phyloP scores from a whole-genome alignment of 2,888 invertebrate species.

The Dimorphilus gyrociliatus region DNA sequence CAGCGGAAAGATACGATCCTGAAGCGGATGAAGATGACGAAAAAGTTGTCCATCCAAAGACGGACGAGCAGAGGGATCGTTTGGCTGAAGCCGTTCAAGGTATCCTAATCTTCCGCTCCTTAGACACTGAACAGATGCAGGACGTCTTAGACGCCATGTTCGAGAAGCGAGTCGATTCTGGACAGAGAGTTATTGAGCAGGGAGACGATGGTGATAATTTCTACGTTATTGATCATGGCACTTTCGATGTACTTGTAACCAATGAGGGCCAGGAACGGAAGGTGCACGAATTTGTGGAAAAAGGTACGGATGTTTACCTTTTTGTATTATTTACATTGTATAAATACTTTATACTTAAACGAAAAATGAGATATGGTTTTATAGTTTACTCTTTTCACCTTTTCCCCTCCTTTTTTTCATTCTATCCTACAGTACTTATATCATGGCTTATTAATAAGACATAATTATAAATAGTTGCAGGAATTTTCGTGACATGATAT shows the following conservation, averaged over 20 bases:
- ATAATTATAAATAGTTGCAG: too few species aligned
- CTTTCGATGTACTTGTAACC: constrained; percentile 26
- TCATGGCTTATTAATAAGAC: too few species aligned
- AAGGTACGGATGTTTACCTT: too few species aligned
- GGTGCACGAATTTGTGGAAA: constrained; percentile 32
- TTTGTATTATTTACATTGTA: too few species aligned
- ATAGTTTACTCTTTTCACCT: too few species aligned
- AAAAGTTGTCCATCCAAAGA: constrained; percentile 29
- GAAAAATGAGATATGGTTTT: too few species aligned
- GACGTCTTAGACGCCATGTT: constrained; percentile 39
- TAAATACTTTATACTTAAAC: too few species aligned
- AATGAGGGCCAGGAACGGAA: constrained; percentile 24
- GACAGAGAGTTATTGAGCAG: constrained; percentile 32
- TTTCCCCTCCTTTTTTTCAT: too few species aligned
- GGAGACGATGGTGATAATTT: constrained; percentile 39
- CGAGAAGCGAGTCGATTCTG: constrained; percentile 27
- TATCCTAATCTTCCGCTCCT: constrained; percentile 30
- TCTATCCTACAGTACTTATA: too few species aligned
- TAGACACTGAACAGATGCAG: constrained; percentile 35
- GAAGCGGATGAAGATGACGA: constrained; percentile 32
- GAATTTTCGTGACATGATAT: too few species aligned
- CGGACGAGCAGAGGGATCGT: constrained; percentile 30
- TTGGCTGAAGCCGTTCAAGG: constrained; percentile 28
- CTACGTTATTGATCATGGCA: constrained; percentile 37
- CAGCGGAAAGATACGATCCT: constrained; percentile 34